Percentiles rank a stretch among this genome's conserved stretches.
Conservation (phyloP, 2,113 vertebrate species). For the Campylomormyrus numenius region DNA sequence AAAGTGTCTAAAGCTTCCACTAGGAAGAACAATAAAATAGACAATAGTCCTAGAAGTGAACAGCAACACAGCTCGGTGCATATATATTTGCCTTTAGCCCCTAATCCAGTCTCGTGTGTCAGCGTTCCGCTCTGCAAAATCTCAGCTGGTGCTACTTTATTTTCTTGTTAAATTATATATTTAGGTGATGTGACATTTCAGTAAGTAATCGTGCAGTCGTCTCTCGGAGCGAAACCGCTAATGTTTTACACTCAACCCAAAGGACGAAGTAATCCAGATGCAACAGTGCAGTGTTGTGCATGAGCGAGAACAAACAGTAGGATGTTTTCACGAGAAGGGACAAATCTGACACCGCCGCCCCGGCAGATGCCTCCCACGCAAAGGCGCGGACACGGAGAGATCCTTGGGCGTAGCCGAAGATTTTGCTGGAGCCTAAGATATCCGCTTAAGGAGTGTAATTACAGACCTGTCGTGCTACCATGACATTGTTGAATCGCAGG, state of each 20-base stretch:
- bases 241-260: background rate
- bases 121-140: background rate
- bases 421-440: conserved; percentile 21
- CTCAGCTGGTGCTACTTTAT: background rate
- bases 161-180: background rate
- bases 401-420: conserved; percentile 10
- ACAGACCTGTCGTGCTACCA: background rate
- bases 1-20: background rate
- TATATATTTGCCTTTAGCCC: background rate
- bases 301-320: conserved; percentile 13
- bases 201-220: background rate
- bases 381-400: conserved; percentile 23
- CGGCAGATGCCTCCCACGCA: background rate
- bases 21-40: background rate
- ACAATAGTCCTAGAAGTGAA: background rate
- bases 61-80: background rate
- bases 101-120: background rate
- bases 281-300: background rate
- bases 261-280: background rate
- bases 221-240: background rate
- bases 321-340: background rate
- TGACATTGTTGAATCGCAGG: background rate
- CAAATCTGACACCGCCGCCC: background rate
- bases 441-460: background rate
- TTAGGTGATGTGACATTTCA: background rate